Base-by-base conservation (phyloP, 1,140 invertebrate genomes). In the Metaphire vulgaris region DNA sequence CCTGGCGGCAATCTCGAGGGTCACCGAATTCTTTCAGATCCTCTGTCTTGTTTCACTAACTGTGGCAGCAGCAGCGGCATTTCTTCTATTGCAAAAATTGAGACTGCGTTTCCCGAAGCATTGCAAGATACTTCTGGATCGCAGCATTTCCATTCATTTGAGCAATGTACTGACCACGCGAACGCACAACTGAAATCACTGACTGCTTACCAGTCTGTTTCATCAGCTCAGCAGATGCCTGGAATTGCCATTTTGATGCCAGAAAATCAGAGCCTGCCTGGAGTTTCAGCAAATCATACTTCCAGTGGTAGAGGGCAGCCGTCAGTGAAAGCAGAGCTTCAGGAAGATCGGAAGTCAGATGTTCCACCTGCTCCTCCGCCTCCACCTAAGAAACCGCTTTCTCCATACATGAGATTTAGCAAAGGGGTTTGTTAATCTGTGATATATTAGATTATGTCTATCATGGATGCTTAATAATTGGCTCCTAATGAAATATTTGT, bases 391-490 rank as follows among this genome's bases (percentile, higher is more conserved):
- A 72, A 72, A 26, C 75, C 75, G n/a, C 69, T 76, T 14, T 74
- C 75, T 34, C 75, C 75, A 26, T 76, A 76, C 69, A 76, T 76
- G 75, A 41, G 75, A 71, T 76, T 76, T 56, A 76, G 75, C 69
- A 76, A 76, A 56, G 73, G 69, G 33, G 75, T 76, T n/a, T 41
- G 69, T 75, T n/a, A 56, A 41, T 21, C n/a, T n/a, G n/a, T n/a
- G n/a, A n/a, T n/a, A n/a, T n/a, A n/a, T n/a, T n/a, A n/a, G n/a
- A n/a, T n/a, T n/a, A n/a, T n/a, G n/a, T n/a, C n/a, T n/a, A n/a
- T n/a, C n/a, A n/a, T n/a, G n/a, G n/a, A n/a, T n/a, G n/a, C n/a
- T n/a, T n/a, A n/a, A n/a, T 56, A 56, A 56, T 21, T 56, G n/a
- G n/a, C n/a, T n/a, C n/a, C n/a, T n/a, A n/a, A n/a, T n/a, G n/a